Evolutionary conservation across 2,113 vertebrate genomes (phyloP).

Genomic region (Megaptera novaeangliae): DNA sequence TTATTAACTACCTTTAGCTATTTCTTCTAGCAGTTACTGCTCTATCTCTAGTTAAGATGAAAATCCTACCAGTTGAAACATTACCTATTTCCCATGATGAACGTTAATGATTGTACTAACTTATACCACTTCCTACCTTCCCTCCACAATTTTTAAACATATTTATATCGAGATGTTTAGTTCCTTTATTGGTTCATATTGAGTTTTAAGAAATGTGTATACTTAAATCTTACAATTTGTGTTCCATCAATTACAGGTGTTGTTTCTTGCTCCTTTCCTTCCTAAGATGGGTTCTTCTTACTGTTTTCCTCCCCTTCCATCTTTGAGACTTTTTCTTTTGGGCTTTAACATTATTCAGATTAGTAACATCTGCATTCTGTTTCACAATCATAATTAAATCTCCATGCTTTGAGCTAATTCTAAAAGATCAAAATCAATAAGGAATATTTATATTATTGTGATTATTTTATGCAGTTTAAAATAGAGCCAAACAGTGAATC

Average conservation of each 20-base stretch:
- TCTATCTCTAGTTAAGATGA: neutral
- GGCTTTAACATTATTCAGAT: neutral
- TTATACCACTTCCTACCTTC: neutral
- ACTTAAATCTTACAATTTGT: neutral
- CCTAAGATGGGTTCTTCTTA: neutral
- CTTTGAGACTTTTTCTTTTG: neutral
- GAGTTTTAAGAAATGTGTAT: neutral
- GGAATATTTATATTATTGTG: neutral
- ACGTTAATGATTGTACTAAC: neutral
- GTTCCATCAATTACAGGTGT: neutral
- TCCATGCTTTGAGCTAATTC: neutral
- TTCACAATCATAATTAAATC: neutral
- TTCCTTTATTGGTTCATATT: neutral
- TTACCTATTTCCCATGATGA: neutral
- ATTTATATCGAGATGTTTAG: neutral
- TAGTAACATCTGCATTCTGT: neutral
- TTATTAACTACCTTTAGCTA: neutral
- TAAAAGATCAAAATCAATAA: constrained; percentile 22
- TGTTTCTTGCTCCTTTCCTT: neutral
- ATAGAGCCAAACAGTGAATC: neutral
- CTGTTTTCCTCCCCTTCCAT: neutral
- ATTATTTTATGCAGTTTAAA: neutral
- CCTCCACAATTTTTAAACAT: neutral
- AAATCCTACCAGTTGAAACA: neutral
- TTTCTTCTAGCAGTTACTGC: neutral